These are phyloP conservation scores for Pocillopora meandrina DNA, from an alignment of 92 coral and sea anemone genomes.

Conservation along the genomic window DNA sequence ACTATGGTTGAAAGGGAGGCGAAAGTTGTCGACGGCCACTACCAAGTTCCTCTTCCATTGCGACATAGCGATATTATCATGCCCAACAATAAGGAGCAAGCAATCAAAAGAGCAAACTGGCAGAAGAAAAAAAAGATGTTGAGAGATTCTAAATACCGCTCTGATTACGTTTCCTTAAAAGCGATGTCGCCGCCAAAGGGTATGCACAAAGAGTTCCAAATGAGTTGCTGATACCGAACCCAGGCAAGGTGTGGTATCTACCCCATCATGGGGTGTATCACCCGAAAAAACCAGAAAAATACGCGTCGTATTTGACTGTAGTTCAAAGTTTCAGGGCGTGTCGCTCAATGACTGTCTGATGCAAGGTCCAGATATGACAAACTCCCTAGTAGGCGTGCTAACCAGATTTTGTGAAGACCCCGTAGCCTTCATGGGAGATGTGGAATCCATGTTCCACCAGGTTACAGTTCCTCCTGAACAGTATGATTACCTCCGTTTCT, in stretches of 20 bases:
- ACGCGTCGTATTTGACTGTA: constrained; percentile 60
- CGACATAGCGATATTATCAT: constrained; percentile 35
- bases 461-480: constrained; percentile 56
- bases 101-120: constrained; percentile 52
- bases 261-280: constrained; percentile 73
- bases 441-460: constrained; percentile 66
- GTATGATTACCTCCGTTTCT: constrained; percentile 42
- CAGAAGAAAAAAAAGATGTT: constrained; percentile 55
- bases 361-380: constrained; percentile 66
- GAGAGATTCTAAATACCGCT: constrained; percentile 37
- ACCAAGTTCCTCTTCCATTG: constrained; percentile 69
- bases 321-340: constrained; percentile 50
- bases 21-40: constrained; percentile 52
- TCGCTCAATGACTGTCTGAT: constrained; percentile 61
- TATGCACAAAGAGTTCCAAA: constrained; percentile 52
- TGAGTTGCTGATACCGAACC: constrained; percentile 2
- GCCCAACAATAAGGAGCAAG: constrained; percentile 66
- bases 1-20: constrained; percentile 38
- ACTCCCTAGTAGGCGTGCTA: constrained; percentile 60
- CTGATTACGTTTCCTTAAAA: constrained; percentile 53
- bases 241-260: constrained; percentile 58
- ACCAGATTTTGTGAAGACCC: constrained; percentile 52
- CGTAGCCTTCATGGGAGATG: constrained; percentile 59
- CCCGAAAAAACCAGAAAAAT: constrained; percentile 36
- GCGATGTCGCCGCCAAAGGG: constrained; percentile 54